Base-by-base conservation (phyloP, 2,113 vertebrate genomes). In the Fulmarus glacialis region DNA sequence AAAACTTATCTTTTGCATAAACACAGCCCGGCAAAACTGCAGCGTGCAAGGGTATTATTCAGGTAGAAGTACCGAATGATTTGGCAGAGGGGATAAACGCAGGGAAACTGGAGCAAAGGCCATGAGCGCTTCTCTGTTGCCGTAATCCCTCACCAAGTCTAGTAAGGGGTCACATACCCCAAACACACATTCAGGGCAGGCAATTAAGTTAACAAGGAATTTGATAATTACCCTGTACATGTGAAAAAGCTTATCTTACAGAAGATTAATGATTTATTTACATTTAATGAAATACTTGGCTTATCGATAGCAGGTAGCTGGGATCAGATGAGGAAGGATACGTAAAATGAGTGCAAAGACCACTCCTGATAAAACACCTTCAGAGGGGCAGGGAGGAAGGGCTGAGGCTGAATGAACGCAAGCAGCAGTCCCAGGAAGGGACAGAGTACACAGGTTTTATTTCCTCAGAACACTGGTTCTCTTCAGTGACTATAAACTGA, bases 221-320 rank as follows among this genome's bases (percentile, higher is more conserved):
- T 56, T 56, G 58, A 64, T 18, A 94, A 55, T 32, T 27, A 22
- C 36, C 19, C 36, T 30, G 13, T 38, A 52, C 84, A 56, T 1
- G 4, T 75, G 66, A 68, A 79, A 72, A 79, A 63, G 52, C 8
- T 0, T 18, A 40, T 32, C 80, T 79, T 12, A 47, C 1, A 29
- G 26, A 74, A 62, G 67, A 93, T 60, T 82, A 93, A 85, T 15
- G 36, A 95, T 87, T 91, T 71, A 81, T 91, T 87, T 60, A 64
- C 87, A 26, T 50, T 82, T 80, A 45, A 48, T 68, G n/a, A 82
- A 91, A 91, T 36, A 53, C 58, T 52, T 64, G 23, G 48, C 64
- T 85, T 82, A 87, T 79, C 2, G 1, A 64, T 4, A 50, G 73
- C 56, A 67, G 71, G 70, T 23, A 47, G 34, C 71, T 45, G 21